phyloP scores from a whole-genome alignment of 2,113 vertebrate genomes.

The Manacus vitellinus region DNA sequence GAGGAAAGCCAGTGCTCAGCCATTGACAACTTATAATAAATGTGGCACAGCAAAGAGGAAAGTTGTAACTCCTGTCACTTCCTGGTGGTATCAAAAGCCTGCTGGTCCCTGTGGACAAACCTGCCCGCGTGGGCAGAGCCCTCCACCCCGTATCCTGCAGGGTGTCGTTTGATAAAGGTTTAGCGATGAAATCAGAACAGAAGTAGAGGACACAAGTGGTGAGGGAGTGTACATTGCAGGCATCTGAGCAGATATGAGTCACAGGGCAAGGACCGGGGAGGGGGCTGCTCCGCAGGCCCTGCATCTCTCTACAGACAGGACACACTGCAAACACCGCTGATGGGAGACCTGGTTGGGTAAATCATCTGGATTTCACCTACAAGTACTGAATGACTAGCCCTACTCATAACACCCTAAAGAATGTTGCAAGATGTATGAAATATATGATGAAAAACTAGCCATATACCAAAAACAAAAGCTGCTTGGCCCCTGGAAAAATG shows the following conservation, averaged over 20 bases:
- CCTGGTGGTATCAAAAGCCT: neutral
- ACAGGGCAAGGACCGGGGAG: neutral
- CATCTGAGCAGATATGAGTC: neutral
- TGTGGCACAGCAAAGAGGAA: neutral
- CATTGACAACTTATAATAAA: neutral
- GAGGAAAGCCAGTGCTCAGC: neutral
- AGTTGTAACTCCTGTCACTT: neutral
- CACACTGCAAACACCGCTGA: neutral
- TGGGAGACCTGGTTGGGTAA: neutral
- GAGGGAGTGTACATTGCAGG: accelerated
- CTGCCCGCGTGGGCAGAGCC: neutral
- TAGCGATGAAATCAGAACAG: neutral
- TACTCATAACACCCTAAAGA: neutral
- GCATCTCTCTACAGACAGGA: neutral
- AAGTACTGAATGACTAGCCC: neutral
- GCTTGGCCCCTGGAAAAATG: neutral
- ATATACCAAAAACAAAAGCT: neutral
- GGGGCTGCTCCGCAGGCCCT: neutral
- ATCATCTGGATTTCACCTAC: neutral
- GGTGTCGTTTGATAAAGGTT: neutral
- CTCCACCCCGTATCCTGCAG: neutral
- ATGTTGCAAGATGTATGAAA: neutral
- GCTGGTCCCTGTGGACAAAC: neutral
- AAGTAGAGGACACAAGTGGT: accelerated
- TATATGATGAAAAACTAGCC: neutral